phyloP scores from a whole-genome alignment of 2,797 vertebrate species.

The Eulemur rubriventer region DNA sequence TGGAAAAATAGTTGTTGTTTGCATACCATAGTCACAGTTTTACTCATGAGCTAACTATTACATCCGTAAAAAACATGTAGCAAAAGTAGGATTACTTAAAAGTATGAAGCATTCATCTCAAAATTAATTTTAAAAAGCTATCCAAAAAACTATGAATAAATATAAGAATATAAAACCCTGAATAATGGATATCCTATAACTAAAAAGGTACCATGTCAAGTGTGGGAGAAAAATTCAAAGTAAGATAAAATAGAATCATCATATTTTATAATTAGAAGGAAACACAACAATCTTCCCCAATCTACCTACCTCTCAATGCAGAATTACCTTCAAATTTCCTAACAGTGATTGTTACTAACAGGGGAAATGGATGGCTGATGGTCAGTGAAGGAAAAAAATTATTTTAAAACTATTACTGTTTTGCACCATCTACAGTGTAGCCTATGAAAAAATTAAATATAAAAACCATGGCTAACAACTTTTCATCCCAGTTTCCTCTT shows the following conservation, averaged over 20 bases:
- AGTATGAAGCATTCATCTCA: background rate
- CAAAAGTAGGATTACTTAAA: background rate
- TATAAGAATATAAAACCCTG: background rate
- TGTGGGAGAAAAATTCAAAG: background rate
- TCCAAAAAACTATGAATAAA: background rate
- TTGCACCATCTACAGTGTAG: background rate
- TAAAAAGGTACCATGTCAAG: background rate
- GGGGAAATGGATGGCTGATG: background rate
- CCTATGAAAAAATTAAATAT: constrained; percentile 6
- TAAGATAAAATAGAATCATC: background rate
- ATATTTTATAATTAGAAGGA: background rate
- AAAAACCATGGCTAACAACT: background rate
- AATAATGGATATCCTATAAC: background rate
- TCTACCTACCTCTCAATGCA: background rate
- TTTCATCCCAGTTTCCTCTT: background rate
- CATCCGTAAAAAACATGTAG: background rate
- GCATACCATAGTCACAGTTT: background rate
- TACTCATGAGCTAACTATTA: background rate
- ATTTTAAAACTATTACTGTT: background rate
- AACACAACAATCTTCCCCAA: background rate
- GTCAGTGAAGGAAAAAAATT: background rate
- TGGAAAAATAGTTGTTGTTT: background rate
- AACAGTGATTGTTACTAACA: background rate
- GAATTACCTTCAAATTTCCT: background rate
- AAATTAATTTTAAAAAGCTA: background rate